phyloP scores from a whole-genome alignment of 2,113 vertebrate species.

The Psittacus erithacus region DNA sequence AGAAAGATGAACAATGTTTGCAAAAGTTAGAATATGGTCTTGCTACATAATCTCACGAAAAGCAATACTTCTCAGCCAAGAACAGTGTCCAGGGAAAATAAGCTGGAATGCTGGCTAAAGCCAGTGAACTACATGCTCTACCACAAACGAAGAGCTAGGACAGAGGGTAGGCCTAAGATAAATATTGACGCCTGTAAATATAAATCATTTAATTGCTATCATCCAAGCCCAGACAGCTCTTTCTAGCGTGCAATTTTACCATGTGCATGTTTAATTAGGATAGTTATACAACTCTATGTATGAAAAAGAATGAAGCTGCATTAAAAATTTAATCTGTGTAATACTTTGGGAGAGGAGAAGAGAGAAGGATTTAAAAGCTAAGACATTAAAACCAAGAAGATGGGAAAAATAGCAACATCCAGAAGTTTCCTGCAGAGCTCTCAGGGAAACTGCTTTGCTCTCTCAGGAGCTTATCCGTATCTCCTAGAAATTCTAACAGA shows the following conservation, averaged over 20 bases:
- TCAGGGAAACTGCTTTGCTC: background rate
- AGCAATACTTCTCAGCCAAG: background rate
- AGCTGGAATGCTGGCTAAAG: background rate
- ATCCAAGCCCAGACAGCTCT: constrained; percentile 21
- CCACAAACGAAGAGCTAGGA: background rate
- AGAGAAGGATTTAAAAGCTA: background rate
- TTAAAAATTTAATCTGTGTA: background rate
- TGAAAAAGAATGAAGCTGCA: background rate
- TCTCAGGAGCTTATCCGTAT: background rate
- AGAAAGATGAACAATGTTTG: background rate
- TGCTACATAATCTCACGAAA: background rate
- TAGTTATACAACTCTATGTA: background rate
- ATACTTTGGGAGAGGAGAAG: background rate
- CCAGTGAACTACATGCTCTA: background rate
- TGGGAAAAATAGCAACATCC: background rate
- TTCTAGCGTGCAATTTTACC: background rate
- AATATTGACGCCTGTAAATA: constrained; percentile 29
- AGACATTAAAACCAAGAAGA: background rate
- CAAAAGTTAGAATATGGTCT: background rate
- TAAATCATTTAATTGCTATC: constrained; percentile 42
- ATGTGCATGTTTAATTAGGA: background rate
- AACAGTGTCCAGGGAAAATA: background rate
- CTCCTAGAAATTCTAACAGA: background rate
- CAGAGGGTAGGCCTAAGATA: background rate
- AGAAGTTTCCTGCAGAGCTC: background rate